Conservation (phyloP, 2,888 invertebrate species). For the Tetragonisca angustula region DNA sequence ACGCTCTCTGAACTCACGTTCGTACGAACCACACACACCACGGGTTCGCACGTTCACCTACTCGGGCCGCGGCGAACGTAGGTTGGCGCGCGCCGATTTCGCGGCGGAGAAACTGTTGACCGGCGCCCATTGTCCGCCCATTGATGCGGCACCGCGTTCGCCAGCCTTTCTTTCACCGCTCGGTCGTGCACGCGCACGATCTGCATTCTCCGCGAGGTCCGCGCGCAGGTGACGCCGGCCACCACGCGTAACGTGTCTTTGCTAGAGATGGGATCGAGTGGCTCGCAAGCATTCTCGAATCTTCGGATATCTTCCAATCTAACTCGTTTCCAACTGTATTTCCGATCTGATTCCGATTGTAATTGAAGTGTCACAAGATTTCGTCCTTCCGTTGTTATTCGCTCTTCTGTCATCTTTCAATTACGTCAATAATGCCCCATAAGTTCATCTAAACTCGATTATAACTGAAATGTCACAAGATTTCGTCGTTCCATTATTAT, state of each 20-base stretch:
- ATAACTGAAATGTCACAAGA: too few relatives aligned
- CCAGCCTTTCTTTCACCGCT: slow-evolving; percentile 65
- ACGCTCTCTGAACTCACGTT: slow-evolving; percentile 42
- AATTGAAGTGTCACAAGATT: too few relatives aligned
- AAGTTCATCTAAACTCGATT: too few relatives aligned
- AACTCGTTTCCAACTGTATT: too few relatives aligned
- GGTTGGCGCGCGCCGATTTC: slow-evolving; percentile 58
- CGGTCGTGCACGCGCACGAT: slow-evolving; percentile 48
- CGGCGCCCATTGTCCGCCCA: slow-evolving; percentile 74
- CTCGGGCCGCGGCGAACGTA: slow-evolving; percentile 60
- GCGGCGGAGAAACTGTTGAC: slow-evolving; percentile 71
- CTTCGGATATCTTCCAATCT: too few relatives aligned
- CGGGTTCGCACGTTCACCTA: slow-evolving; percentile 59
- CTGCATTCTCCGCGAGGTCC: slow-evolving; percentile 56
- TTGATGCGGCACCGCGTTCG: slow-evolving; percentile 63
- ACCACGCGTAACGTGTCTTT: slow-evolving; percentile 36
- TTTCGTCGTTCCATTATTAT: too few relatives aligned
- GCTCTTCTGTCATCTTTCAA: too few relatives aligned
- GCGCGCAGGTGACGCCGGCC: slow-evolving; percentile 53
- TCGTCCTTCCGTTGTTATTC: too few relatives aligned
- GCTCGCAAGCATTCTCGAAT: too few relatives aligned
- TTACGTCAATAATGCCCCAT: too few relatives aligned
- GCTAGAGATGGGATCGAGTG: too few relatives aligned
- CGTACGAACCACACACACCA: background rate
- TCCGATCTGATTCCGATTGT: too few relatives aligned